phyloP scores from a whole-genome alignment of 64 coral and sea anemone genomes.

The Dendrophyllia cribrosa region DNA sequence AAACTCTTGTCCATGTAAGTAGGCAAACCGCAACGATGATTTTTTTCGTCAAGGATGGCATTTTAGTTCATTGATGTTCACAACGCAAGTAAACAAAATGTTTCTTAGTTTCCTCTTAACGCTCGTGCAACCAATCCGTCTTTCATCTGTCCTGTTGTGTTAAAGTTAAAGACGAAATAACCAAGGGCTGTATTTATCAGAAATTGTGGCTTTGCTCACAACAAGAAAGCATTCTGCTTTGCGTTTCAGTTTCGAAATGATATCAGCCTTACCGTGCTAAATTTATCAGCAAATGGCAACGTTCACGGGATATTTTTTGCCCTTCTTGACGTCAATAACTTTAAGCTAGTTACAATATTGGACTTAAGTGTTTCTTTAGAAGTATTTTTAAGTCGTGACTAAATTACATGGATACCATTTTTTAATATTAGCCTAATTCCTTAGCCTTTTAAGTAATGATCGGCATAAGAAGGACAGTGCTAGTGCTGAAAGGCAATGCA shows the following conservation, averaged over 20 bases:
- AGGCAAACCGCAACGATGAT: background rate
- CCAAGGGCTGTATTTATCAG: background rate
- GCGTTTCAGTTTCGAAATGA: background rate
- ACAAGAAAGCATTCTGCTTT: background rate
- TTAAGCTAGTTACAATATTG: background rate
- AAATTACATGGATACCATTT: too few relatives aligned
- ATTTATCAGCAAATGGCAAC: slow-evolving; percentile 9
- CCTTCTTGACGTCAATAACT: slow-evolving; percentile 5
- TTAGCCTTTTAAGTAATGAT: too few relatives aligned
- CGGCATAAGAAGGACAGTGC: too few relatives aligned
- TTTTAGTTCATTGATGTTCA: background rate
- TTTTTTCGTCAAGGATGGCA: background rate
- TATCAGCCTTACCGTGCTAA: background rate
- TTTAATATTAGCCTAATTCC: too few relatives aligned
- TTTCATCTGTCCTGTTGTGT: background rate
- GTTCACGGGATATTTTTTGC: background rate
- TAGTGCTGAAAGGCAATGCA: too few relatives aligned
- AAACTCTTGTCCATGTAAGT: background rate
- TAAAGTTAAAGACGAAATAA: background rate
- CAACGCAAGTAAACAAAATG: too few relatives aligned
- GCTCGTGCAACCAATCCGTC: too few relatives aligned
- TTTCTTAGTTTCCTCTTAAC: too few relatives aligned
- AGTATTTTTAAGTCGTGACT: too few relatives aligned
- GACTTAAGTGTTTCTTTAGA: background rate
- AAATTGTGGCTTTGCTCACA: background rate